Evolutionary conservation across 2,888 invertebrate species (phyloP).

Genomic region (Dorcus parallelipipedus): DNA sequence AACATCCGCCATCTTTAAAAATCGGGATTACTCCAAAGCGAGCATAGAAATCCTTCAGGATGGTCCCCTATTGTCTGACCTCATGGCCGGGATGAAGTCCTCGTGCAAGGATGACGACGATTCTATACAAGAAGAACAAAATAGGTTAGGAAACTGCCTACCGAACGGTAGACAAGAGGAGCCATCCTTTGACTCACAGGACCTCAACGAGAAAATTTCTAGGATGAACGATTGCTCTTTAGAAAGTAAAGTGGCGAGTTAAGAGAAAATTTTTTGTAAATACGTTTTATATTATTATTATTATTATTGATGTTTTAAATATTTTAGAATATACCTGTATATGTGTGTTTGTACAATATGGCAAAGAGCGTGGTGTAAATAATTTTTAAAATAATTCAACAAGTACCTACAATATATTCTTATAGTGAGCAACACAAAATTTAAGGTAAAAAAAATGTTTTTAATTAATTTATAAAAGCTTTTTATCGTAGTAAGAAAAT

Average conservation of each 20-base stretch:
- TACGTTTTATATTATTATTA: constrained; percentile 8
- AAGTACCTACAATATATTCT: neutral
- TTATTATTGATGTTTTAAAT: neutral
- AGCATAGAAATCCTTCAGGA: constrained; percentile 55
- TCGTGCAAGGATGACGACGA: constrained; percentile 37
- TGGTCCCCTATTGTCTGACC: constrained; percentile 53
- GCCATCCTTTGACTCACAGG: neutral
- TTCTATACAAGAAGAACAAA: constrained; percentile 50
- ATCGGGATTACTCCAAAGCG: constrained; percentile 48
- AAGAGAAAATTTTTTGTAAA: constrained; percentile 7
- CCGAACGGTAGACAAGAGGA: constrained; percentile 16
- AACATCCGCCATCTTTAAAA: constrained; percentile 69
- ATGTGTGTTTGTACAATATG: neutral
- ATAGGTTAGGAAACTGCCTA: constrained; percentile 51
- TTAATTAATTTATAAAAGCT: neutral
- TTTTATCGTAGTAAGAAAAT: no score
- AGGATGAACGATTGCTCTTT: neutral
- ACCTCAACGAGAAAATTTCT: neutral
- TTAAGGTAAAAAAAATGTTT: neutral
- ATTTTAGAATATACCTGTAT: neutral
- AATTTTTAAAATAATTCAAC: neutral
- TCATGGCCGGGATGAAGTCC: constrained; percentile 42
- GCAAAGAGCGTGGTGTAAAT: neutral
- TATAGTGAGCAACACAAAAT: neutral
- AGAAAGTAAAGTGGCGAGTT: constrained; percentile 6